Conservation (phyloP, 2,797 vertebrate species). For the Delichon dasypus region DNA sequence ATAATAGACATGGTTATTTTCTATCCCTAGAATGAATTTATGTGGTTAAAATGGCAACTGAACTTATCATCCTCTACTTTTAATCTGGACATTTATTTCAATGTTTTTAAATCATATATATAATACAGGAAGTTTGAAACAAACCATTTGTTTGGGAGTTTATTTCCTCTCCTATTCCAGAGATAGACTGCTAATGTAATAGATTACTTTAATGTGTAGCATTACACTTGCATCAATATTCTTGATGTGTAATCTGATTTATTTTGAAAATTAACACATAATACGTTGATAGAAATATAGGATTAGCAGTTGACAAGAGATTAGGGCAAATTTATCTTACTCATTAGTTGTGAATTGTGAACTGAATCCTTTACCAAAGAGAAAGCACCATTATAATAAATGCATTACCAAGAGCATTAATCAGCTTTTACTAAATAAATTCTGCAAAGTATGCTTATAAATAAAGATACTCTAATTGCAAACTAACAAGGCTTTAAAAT, state of each 20-base stretch:
- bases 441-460: not conserved
- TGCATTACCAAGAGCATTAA: not conserved
- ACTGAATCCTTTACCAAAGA: not conserved
- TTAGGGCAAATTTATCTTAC: conserved; percentile 6
- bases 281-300: not conserved
- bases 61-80: not conserved
- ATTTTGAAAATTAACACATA: conserved; percentile 6
- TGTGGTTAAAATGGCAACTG: not conserved
- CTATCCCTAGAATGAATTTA: not conserved
- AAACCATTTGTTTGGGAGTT: not conserved
- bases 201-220: not conserved
- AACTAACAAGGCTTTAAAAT: not conserved
- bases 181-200: not conserved
- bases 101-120: not conserved
- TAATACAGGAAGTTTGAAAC: not conserved
- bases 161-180: not conserved
- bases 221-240: not conserved
- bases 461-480: not conserved
- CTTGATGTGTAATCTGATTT: not conserved
- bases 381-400: not conserved
- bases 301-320: conserved; percentile 23
- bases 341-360: conserved; percentile 10
- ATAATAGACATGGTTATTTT: not conserved
- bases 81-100: not conserved
- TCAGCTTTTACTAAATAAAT: conserved; percentile 28